Percentiles rank a stretch among this genome's conserved stretches.
Evolutionary conservation across 2,888 invertebrate genomes (phyloP).

Genomic region (Hetaerina titia): DNA sequence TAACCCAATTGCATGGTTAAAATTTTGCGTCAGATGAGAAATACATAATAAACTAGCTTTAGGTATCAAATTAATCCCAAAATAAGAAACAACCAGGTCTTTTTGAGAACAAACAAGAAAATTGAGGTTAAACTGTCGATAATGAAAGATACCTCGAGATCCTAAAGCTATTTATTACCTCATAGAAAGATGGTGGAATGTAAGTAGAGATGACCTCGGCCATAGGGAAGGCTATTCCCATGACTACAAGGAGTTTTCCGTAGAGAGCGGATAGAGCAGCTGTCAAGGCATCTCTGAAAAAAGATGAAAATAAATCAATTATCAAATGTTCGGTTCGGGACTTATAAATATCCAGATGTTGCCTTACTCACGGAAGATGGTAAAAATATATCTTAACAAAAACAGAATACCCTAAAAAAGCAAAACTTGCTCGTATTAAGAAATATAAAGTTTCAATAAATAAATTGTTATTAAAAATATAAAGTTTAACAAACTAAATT

Average conservation of each 20-base stretch:
- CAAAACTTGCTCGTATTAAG: no score
- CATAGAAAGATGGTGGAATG: constrained; percentile 95
- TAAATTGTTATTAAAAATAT: no score
- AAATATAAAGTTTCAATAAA: no score
- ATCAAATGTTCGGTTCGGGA: not conserved
- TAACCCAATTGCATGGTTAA: no score
- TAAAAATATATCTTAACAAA: no score
- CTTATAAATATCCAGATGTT: not conserved
- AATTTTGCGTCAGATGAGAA: no score
- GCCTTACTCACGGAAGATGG: not conserved
- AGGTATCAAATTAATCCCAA: no score
- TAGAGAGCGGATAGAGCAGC: constrained; percentile 95
- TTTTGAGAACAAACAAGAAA: no score
- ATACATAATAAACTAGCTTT: no score
- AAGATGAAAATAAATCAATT: constrained; percentile 56
- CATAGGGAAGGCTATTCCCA: constrained; percentile 97
- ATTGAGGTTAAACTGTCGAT: not conserved
- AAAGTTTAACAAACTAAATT: no score
- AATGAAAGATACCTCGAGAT: not conserved
- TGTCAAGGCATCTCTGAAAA: constrained; percentile 90
- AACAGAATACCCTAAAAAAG: no score
- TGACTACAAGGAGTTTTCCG: constrained; percentile 94
- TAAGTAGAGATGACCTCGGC: constrained; percentile 97
- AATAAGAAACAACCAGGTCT: no score
- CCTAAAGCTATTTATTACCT: constrained; percentile 80